A percentile compares a stretch with the other conserved stretches of the same genome.
Conservation (phyloP, 2,113 vertebrate species). For the Carlito syrichta region DNA sequence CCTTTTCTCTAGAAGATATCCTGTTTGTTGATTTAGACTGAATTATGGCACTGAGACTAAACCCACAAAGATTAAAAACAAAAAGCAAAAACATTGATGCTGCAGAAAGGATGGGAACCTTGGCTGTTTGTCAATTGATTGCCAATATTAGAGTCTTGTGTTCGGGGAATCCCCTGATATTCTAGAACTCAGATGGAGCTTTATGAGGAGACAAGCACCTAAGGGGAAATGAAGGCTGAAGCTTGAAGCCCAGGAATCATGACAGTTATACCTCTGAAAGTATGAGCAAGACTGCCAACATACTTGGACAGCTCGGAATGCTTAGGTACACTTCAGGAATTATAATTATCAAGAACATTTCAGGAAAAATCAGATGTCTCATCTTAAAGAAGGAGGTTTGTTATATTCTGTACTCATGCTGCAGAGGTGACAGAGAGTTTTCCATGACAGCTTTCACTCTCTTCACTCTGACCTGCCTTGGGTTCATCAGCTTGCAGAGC, state of each 20-base stretch:
- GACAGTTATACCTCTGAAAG: neutral
- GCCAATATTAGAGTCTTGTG: neutral
- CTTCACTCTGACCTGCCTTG: no score
- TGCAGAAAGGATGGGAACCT: neutral
- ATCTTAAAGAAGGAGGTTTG: neutral
- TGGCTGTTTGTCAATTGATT: neutral
- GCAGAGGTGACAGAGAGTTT: neutral
- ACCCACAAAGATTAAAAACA: neutral
- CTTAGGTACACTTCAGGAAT: neutral
- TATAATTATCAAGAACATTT: neutral
- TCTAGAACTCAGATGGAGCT: neutral
- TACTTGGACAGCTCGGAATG: neutral
- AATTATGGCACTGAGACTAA: constrained; percentile 46
- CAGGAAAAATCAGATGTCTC: neutral
- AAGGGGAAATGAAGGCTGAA: neutral
- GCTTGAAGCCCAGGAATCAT: neutral
- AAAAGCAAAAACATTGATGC: no score
- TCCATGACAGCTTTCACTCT: neutral
- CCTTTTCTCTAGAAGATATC: constrained; percentile 70
- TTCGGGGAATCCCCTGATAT: neutral
- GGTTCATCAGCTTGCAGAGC: neutral
- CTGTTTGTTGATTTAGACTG: constrained; percentile 70
- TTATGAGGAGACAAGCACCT: neutral
- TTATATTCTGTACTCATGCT: neutral
- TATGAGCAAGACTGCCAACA: neutral